Percentiles rank a stretch among this genome's conserved stretches.
These are phyloP conservation scores for Leptinotarsa peninsularis DNA, from an alignment of 2,888 invertebrate species.

Conservation along the genomic window DNA sequence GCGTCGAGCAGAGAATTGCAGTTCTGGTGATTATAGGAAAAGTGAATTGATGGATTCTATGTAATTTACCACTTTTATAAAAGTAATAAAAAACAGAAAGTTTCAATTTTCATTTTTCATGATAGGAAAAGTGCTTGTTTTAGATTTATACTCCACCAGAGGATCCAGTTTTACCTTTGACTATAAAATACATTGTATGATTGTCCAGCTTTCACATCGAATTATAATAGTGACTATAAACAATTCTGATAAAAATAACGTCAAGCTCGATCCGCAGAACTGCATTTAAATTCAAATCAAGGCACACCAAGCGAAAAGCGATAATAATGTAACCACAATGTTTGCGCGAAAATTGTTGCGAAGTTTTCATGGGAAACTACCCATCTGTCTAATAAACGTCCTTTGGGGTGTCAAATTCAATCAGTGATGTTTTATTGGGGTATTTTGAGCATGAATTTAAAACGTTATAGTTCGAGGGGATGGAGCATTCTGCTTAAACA, in stretches of 20 bases:
- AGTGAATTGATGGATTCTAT: no score
- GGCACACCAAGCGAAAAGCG: slow-evolving; percentile 23
- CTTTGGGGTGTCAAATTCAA: slow-evolving; percentile 66
- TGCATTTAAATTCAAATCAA: slow-evolving; percentile 29
- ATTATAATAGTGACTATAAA: no score
- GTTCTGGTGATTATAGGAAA: no score
- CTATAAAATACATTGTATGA: no score
- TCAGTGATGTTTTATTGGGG: slow-evolving; percentile 65
- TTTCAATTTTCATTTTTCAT: no score
- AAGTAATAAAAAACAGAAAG: no score
- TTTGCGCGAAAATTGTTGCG: slow-evolving; percentile 41
- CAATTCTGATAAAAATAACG: not conserved
- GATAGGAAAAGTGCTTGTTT: no score
- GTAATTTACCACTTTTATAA: no score
- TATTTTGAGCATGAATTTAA: slow-evolving; percentile 63
- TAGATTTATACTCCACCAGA: no score
- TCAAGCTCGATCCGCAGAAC: not conserved
- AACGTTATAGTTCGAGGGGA: slow-evolving; percentile 40
- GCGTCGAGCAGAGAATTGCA: no score
- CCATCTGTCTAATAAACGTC: slow-evolving; percentile 64
- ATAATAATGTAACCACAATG: slow-evolving; percentile 42
- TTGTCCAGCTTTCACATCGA: no score
- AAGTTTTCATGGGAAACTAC: slow-evolving; percentile 57
- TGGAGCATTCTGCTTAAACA: slow-evolving; percentile 20
- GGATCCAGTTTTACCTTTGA: no score